phyloP scores from a whole-genome alignment of 2,888 invertebrate species.

The Fragum whitleyi region DNA sequence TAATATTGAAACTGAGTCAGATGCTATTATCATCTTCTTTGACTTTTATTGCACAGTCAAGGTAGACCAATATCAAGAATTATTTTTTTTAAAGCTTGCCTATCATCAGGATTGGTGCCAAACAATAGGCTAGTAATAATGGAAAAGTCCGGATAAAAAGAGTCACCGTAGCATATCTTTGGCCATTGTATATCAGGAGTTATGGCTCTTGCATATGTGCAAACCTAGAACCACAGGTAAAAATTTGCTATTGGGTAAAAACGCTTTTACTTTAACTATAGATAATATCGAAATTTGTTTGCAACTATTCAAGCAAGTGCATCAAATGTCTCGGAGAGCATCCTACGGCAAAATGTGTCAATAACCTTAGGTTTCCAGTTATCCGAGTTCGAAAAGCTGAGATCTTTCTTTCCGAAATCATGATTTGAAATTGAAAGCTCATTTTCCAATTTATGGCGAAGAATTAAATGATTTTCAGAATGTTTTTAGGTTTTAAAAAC shows the following conservation, averaged over 20 bases:
- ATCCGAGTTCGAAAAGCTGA: not conserved
- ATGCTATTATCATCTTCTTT: not conserved
- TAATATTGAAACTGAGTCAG: not conserved
- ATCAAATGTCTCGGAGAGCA: not conserved
- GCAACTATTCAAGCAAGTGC: not conserved
- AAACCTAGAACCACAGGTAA: not conserved
- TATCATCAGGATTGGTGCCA: not conserved
- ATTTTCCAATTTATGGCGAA: conserved; percentile 7
- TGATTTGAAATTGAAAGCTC: not conserved
- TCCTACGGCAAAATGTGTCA: not conserved
- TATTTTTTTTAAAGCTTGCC: not conserved
- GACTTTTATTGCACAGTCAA: not conserved
- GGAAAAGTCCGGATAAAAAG: not conserved
- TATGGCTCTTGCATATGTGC: not conserved
- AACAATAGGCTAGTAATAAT: not conserved
- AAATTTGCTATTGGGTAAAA: not conserved
- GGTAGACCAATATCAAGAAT: not conserved
- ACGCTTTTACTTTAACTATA: conserved; percentile 2
- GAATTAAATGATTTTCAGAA: not conserved
- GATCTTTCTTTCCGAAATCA: not conserved
- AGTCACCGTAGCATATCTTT: not conserved
- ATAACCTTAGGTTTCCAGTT: not conserved
- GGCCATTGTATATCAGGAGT: not conserved
- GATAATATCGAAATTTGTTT: not conserved
- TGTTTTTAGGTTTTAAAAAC: too few species aligned